These are phyloP conservation scores for Champsocephalus esox DNA, from an alignment of 2,797 vertebrate species.

Conservation along the genomic window DNA sequence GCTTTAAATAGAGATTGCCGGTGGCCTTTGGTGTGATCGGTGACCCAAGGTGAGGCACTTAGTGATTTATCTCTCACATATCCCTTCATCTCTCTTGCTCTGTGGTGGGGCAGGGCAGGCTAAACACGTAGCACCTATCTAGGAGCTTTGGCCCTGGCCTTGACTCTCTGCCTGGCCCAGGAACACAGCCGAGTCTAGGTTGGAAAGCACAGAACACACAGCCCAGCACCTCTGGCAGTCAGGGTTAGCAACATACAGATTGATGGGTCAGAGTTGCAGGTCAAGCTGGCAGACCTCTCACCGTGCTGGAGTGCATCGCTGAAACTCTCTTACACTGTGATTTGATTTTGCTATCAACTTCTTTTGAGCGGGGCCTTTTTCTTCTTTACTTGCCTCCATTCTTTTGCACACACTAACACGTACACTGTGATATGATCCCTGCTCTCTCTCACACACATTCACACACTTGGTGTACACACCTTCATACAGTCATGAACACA, in stretches of 20 bases:
- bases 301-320: conserved; percentile 15
- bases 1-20: conserved; percentile 89
- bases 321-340: conserved; percentile 37
- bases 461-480: conserved; percentile 55
- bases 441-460: conserved; percentile 34
- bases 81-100: conserved; percentile 82
- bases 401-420: conserved; percentile 42
- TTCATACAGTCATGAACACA: conserved; percentile 63
- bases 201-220: conserved; percentile 51
- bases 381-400: conserved; percentile 44
- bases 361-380: conserved; percentile 43
- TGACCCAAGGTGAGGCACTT: conserved; percentile 89
- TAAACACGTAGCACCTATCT: conserved; percentile 62
- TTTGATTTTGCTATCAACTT: conserved; percentile 57
- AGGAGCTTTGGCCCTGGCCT: conserved; percentile 63
- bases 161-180: conserved; percentile 57
- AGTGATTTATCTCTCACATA: conserved; percentile 88
- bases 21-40: conserved; percentile 87
- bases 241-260: conserved; percentile 60
- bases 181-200: conserved; percentile 44
- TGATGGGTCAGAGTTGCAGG: conserved; percentile 64
- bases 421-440: conserved; percentile 39
- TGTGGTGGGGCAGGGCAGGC: conserved; percentile 61
- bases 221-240: conserved; percentile 53
- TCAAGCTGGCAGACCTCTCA: conserved; percentile 61